Evolutionary conservation across 1,140 invertebrate genomes (phyloP).

Genomic region (Drosophila melanica): DNA sequence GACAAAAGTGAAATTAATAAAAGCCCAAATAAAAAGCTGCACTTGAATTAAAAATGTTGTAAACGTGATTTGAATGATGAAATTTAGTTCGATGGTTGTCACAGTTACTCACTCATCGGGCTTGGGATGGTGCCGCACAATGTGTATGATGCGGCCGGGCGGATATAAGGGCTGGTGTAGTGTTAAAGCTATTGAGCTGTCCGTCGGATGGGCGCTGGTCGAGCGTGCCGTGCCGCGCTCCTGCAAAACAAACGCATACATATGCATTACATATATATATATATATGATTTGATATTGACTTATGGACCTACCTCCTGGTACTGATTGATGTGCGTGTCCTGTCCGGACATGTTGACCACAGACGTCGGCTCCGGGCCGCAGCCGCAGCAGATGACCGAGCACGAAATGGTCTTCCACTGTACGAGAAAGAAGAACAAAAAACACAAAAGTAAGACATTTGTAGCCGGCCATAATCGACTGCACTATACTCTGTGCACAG

Average conservation of each 20-base stretch:
- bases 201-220: constrained; percentile 88
- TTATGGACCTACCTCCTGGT: constrained; percentile 80
- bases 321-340: constrained; percentile 87
- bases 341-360: constrained; percentile 87
- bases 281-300: not conserved
- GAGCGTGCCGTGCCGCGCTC: constrained; percentile 85
- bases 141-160: constrained; percentile 94
- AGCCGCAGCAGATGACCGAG: constrained; percentile 92
- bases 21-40: not conserved
- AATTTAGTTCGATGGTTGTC: not conserved
- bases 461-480: too few relatives aligned
- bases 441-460: not conserved
- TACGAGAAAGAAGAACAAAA: not conserved
- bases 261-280: not conserved
- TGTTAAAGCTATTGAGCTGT: constrained; percentile 90
- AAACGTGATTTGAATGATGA: not conserved
- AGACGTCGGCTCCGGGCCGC: constrained; percentile 88
- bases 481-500: too few relatives aligned
- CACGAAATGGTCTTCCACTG: constrained; percentile 96
- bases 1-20: constrained; percentile 1
- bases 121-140: constrained; percentile 94
- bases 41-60: not conserved
- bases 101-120: constrained; percentile 89
- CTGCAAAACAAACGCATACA: constrained; percentile 27
- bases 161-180: constrained; percentile 93